These are phyloP conservation scores for Lithophane socia DNA, from an alignment of 2,888 invertebrate species.

Conservation along the genomic window DNA sequence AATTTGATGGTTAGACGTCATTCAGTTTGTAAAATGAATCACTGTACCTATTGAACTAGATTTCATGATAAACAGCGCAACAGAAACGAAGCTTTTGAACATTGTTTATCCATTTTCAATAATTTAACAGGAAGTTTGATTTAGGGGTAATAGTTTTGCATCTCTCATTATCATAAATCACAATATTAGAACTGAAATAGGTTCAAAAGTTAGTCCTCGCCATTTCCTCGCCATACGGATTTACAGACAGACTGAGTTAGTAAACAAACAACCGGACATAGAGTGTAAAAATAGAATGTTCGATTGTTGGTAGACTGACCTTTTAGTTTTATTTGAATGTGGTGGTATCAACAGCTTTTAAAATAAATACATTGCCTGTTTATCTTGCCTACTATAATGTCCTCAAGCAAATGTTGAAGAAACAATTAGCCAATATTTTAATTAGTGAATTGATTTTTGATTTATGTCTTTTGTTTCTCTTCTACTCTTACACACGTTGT, in stretches of 20 bases:
- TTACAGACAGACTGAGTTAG: slow-evolving; percentile 2
- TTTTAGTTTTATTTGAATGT: slow-evolving; percentile 1
- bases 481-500: too few species aligned
- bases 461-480: too few species aligned
- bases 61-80: background rate
- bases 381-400: background rate
- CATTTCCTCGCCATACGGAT: background rate
- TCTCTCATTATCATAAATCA: background rate
- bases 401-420: background rate
- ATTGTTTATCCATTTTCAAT: slow-evolving; percentile 9
- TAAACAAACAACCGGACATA: slow-evolving; percentile 2
- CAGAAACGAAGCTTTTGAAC: slow-evolving; percentile 1
- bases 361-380: background rate
- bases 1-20: slow-evolving; percentile 15
- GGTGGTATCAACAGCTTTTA: background rate
- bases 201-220: slow-evolving; percentile 1
- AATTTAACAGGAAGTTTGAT: slow-evolving; percentile 8
- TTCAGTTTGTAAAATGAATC: slow-evolving; percentile 13
- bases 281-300: slow-evolving; percentile 31
- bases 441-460: too few species aligned
- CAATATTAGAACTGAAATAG: slow-evolving; percentile 19
- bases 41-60: slow-evolving; percentile 2
- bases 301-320: background rate
- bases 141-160: background rate
- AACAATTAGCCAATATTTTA: background rate